phyloP scores from a whole-genome alignment of 1,140 invertebrate genomes.

The Physella acuta region DNA sequence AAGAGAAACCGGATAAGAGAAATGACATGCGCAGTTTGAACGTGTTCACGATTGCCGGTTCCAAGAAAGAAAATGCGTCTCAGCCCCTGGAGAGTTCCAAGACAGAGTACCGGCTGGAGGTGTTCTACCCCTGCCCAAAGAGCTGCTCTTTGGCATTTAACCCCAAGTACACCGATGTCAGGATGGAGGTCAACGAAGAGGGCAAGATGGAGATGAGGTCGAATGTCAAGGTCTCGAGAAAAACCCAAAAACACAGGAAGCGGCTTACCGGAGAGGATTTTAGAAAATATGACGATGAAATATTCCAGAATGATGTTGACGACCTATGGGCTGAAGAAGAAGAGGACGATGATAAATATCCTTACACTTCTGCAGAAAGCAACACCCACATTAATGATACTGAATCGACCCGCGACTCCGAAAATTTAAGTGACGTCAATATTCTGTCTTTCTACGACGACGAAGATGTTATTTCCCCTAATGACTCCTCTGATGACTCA shows the following conservation, averaged over 20 bases:
- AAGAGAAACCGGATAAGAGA: background rate
- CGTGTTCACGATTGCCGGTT: background rate
- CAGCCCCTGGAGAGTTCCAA: background rate
- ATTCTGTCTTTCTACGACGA: no score
- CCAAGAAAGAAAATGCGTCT: background rate
- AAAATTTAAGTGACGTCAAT: no score
- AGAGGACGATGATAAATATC: background rate
- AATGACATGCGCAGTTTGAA: background rate
- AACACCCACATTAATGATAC: no score
- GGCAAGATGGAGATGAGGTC: constrained; percentile 11
- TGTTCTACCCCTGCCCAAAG: constrained; percentile 24
- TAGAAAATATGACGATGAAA: background rate
- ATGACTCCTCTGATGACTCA: no score
- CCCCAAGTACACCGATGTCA: constrained; percentile 27
- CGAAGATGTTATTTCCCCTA: no score
- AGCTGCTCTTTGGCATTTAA: constrained; percentile 26
- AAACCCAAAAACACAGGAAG: background rate
- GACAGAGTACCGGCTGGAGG: constrained; percentile 12
- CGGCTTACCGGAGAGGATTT: background rate
- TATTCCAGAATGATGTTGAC: background rate
- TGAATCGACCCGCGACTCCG: no score
- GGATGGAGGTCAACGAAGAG: constrained; percentile 2
- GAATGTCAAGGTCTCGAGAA: background rate
- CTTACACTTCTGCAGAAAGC: background rate
- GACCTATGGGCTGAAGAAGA: background rate